Evolutionary conservation across 2,113 vertebrate genomes (phyloP), one percentile per base, ranked within the genome.

Genomic region (Epinephelus fuscoguttatus): DNA sequence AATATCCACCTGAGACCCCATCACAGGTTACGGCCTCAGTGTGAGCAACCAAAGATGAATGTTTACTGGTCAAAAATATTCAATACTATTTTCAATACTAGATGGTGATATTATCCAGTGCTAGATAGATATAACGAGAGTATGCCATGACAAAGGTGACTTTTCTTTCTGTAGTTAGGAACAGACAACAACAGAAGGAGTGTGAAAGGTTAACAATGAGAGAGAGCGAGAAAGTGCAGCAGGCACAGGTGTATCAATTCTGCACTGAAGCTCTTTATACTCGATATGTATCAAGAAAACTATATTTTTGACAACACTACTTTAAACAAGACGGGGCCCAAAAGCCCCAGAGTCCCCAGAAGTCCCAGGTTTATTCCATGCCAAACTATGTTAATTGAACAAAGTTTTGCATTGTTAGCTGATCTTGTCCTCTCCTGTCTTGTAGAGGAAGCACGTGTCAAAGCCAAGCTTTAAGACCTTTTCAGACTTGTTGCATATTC

Each of bases 31-130:
- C 25, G 55, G 57, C 59, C 70, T 68, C 60, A 33, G 33, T 61
- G 23, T 77, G 21, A 62, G 42, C 33, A 70, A 85, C 85, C 75
- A 85, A 80, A 82, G 82, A 67, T 13, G 61, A 25, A 77, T 30
- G n/a, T 52, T 70, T 45, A 37, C 33, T 37, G 33, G 33, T 37
- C 33, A 37, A 37, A 37, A 37, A 37, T 37, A 37, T 37, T 30
- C 33, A 37, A 37, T 37, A 37, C 33, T 37, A 37, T 37, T 37
- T 37, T 37, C 33, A 6, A 37, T 37, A 37, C 33, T 37, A 37
- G 33, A 37, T 37, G 4, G 33, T 37, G 33, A 37, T 37, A 8
- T 6, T 37, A 37, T 37, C 33, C 33, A 37, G 33, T 37, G 33
- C 33, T 37, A 37, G 33, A 37, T 37, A 37, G 33, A 37, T 37